A percentile compares a stretch with the other conserved stretches of the same genome.
phyloP scores from a whole-genome alignment of 2,797 vertebrate genomes.

The Molossus alvarezi region DNA sequence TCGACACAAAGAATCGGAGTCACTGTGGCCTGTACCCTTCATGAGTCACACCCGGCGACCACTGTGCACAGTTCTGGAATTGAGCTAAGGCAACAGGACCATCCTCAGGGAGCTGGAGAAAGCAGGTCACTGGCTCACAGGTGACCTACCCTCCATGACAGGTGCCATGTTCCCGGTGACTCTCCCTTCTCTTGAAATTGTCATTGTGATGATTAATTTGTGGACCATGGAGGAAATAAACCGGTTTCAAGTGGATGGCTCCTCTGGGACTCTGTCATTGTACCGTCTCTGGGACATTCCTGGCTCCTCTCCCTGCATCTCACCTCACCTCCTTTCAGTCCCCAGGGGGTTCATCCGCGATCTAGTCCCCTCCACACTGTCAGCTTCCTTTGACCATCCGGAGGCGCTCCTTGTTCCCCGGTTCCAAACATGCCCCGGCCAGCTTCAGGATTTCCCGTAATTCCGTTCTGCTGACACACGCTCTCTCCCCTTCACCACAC shows the following conservation, averaged over 20 bases:
- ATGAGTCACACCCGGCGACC: not conserved
- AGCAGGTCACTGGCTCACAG: not conserved
- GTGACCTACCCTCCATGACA: not conserved
- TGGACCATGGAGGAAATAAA: slow-evolving; percentile 6
- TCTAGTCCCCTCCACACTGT: not conserved
- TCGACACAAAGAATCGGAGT: not conserved
- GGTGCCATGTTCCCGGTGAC: not conserved
- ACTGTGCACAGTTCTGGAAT: not conserved
- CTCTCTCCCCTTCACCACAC: not conserved
- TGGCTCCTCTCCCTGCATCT: not conserved
- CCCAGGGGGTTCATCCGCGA: not conserved
- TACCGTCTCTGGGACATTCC: not conserved
- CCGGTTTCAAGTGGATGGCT: not conserved
- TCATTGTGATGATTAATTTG: not conserved
- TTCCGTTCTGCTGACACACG: not conserved
- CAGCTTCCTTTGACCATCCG: not conserved
- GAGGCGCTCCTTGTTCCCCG: not conserved
- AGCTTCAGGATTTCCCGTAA: not conserved
- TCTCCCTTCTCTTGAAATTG: not conserved
- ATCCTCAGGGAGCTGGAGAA: accelerated
- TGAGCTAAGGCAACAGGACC: not conserved
- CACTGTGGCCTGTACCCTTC: not conserved
- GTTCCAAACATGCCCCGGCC: not conserved
- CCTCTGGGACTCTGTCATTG: not conserved
- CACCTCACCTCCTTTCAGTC: not conserved